Evolutionary conservation across 2,113 vertebrate genomes (phyloP).

Genomic region (Nestor notabilis): DNA sequence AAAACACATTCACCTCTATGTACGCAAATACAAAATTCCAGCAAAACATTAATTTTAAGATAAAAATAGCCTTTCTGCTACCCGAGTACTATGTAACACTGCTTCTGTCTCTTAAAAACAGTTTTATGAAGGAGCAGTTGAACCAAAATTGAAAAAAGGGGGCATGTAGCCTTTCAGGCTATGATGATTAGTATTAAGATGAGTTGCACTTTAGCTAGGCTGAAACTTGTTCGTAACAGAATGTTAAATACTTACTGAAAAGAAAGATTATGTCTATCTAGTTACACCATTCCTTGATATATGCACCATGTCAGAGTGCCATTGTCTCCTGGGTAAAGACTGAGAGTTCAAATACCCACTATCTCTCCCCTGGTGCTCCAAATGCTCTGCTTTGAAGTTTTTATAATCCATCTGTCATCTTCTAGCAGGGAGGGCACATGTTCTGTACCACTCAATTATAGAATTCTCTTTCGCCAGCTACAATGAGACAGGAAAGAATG

Average conservation of each 20-base stretch:
- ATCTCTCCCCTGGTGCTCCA: constrained; percentile 97
- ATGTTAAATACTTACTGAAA: constrained; percentile 93
- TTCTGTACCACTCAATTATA: constrained; percentile 98
- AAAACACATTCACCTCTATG: neutral
- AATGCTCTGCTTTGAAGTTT: constrained; percentile 99
- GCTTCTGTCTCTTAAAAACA: constrained; percentile 66
- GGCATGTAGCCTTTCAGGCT: constrained; percentile 67
- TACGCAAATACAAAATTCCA: neutral
- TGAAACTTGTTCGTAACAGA: constrained; percentile 92
- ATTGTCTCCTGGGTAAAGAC: constrained; percentile 99
- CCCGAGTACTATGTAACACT: neutral
- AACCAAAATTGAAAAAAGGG: constrained; percentile 65
- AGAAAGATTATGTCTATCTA: constrained; percentile 95
- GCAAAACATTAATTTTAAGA: neutral
- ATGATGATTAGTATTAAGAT: constrained; percentile 77
- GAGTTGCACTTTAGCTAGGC: constrained; percentile 80
- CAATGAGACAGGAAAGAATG: constrained; percentile 92
- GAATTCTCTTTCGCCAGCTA: constrained; percentile 92
- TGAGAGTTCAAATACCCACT: constrained; percentile 99
- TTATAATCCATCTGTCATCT: constrained; percentile 99
- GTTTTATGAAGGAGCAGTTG: constrained; percentile 67
- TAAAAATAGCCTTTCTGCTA: neutral
- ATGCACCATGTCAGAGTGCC: constrained; percentile 95
- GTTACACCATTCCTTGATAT: constrained; percentile 97
- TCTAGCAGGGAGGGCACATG: constrained; percentile 96